Conservation (phyloP, 2,797 vertebrate species). For the Micromesistius poutassou region DNA sequence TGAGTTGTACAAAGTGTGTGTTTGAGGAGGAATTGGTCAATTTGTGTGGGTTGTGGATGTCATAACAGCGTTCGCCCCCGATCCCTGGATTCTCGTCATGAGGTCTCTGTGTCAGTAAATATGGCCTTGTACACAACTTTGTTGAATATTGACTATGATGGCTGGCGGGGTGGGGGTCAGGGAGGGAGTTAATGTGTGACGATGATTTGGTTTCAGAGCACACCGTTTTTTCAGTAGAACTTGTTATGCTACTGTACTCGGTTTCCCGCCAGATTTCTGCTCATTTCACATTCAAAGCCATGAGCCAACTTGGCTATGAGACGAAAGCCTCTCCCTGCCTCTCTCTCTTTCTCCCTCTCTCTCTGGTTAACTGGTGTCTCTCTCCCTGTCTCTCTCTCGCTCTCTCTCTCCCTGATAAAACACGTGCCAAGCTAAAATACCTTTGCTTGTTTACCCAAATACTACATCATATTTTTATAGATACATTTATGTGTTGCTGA, state of each 20-base stretch:
- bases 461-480: too few relatives aligned
- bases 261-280: conserved; percentile 46
- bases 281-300: conserved; percentile 39
- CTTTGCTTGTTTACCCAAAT: too few relatives aligned
- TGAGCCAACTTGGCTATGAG: conserved; percentile 49
- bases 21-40: conserved; percentile 39
- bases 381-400: background rate
- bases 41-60: background rate
- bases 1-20: conserved; percentile 38
- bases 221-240: background rate
- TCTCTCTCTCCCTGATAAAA: conserved; percentile 22
- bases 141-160: too few relatives aligned
- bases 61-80: background rate
- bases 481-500: too few relatives aligned
- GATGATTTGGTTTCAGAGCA: too few relatives aligned
- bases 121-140: too few relatives aligned
- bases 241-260: conserved; percentile 39
- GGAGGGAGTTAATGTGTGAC: too few relatives aligned
- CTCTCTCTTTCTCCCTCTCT: conserved; percentile 31
- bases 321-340: conserved; percentile 48
- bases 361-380: conserved; percentile 11
- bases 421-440: conserved; percentile 48
- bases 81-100: too few relatives aligned
- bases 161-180: too few relatives aligned
- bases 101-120: too few relatives aligned